Evolutionary conservation across 2,797 vertebrate species (phyloP), one percentile per base, ranked within the genome.

Genomic region (Rhinichthys osculus): DNA sequence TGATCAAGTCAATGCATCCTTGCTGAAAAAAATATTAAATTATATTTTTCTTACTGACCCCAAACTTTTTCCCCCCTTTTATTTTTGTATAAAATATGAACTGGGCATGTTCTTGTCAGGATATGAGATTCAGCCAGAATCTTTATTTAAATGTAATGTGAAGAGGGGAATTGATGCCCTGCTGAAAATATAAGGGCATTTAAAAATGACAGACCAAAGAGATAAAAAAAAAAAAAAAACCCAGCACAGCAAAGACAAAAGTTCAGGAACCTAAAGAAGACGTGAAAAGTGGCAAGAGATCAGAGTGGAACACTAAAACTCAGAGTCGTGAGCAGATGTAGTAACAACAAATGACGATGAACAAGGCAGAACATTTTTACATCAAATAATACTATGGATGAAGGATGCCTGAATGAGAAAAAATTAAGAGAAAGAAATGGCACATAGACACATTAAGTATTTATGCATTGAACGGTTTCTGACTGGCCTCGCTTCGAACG

Each of bases 161-260:
- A 52, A 76, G 30, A 77, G 44, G 14, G 44, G 44, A 50, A 74
- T 13, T 70, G 19, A 70, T 23, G 72, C 50, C 27, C 72, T 35
- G 16, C 72, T 33, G 30, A 76, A 33, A 33, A 17, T 30, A 47
- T 21, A 33, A 33, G 47, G 8, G 33, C 50, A 21, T 52, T 52
- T 72, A 38, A 52, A 77, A 35, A 77, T 23, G 19, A 77, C 73
- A 33, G 50, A 77, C 17, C 47, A 52, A 57, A 54, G 50, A 76
- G 7, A 35, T 3, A 8, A 7, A 47, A 3, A 23, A 11, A 40
- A 38, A 30, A 35, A 6, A 27, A 27, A 27, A 27, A 27, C 27
- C 1, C 27, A 27, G 27, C 27, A 14, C 14, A 2, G 42, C 16
- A 57, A 38, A 77, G 74, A 23, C 30, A 57, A 77, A 77, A 77